phyloP scores from a whole-genome alignment of 1,140 invertebrate species.

The Meloidogyne hapla region DNA sequence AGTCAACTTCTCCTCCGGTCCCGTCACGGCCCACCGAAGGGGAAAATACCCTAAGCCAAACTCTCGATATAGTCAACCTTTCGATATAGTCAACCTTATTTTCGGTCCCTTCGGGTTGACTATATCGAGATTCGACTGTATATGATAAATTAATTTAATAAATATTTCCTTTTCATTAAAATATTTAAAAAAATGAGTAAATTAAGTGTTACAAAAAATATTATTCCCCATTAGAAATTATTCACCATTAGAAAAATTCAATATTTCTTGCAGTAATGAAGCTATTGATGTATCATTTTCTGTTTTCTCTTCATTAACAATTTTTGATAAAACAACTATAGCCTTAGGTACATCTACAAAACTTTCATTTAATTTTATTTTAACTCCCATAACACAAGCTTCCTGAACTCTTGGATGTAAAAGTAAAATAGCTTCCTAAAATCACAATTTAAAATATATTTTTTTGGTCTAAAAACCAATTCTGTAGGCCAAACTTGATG shows the following conservation, averaged over 20 bases:
- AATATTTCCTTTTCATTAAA: no score
- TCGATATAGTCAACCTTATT: no score
- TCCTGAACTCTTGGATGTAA: conserved; percentile 74
- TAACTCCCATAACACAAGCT: conserved; percentile 77
- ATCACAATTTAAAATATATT: not conserved
- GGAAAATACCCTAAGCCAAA: no score
- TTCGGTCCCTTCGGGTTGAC: no score
- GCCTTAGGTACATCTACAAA: conserved; percentile 77
- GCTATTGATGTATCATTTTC: not conserved
- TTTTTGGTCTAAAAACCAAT: conserved; percentile 31
- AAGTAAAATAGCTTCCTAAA: conserved; percentile 74
- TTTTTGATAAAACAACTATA: conserved; percentile 70
- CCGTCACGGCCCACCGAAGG: no score
- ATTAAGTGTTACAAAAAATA: not conserved
- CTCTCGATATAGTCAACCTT: no score
- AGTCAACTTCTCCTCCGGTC: no score
- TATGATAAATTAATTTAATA: conserved; percentile 24
- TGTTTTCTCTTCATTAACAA: not conserved
- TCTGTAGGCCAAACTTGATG: conserved; percentile 70
- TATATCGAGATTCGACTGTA: no score
- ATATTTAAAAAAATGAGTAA: no score
- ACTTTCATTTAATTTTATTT: conserved; percentile 69
- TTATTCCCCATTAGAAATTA: no score
- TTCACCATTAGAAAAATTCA: not conserved
- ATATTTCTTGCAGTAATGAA: not conserved